Percentiles rank a stretch among this genome's conserved stretches.
phyloP scores from a whole-genome alignment of 1,140 invertebrate genomes.

The Bilobella aurantiaca region DNA sequence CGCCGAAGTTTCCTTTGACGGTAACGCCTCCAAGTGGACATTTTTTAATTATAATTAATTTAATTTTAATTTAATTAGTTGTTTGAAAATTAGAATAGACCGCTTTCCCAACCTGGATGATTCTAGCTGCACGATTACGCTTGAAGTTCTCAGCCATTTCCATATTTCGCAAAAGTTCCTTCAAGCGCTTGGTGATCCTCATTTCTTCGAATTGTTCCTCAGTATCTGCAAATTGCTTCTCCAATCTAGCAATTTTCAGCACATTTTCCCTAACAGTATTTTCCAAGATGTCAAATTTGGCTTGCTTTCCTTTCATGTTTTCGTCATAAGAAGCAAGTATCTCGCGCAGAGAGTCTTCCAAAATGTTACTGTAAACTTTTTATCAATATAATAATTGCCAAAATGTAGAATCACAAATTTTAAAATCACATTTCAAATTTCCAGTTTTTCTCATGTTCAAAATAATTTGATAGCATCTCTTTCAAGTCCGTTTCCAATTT shows the following conservation, averaged over 20 bases:
- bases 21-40: not conserved
- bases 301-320: conserved; percentile 15
- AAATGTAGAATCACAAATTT: too few species aligned
- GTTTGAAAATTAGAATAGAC: too few species aligned
- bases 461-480: too few species aligned
- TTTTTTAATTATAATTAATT: too few species aligned
- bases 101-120: conserved; percentile 34
- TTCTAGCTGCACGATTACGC: conserved; percentile 23
- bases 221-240: conserved; percentile 11
- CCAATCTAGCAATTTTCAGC: not conserved
- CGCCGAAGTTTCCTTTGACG: not conserved
- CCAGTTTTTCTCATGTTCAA: too few species aligned
- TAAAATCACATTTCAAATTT: too few species aligned
- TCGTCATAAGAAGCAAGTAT: conserved; percentile 23
- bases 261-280: not conserved
- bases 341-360: not conserved
- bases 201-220: conserved; percentile 28
- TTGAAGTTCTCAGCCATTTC: conserved; percentile 27
- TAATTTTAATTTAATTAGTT: too few species aligned
- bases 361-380: too few species aligned
- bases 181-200: conserved; percentile 20
- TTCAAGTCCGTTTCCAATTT: too few species aligned
- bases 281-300: conserved; percentile 10
- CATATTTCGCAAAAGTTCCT: conserved; percentile 25
- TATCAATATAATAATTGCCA: too few species aligned